Base-by-base conservation (phyloP, 2,888 invertebrate genomes). In the Linnaemya vulpina region DNA sequence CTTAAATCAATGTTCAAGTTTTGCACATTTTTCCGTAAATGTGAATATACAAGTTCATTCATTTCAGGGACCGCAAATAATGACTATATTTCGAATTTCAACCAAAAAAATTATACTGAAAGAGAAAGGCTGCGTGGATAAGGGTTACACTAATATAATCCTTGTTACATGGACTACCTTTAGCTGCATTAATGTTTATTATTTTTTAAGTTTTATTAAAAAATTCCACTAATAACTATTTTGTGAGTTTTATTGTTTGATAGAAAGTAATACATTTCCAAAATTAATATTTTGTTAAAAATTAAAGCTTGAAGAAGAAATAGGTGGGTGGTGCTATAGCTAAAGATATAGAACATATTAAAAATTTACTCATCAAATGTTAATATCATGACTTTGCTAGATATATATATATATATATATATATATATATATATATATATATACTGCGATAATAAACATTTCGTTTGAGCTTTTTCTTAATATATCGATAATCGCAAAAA, bases 21-120 rank as follows among this genome's bases (percentile, higher is more conserved):
- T 53, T 22, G 10, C 13, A 22, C 11, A 53, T 13, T 53, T 22
- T 49, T 9, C 49, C 2, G 13, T 8, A 35, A 58, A 58, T 30
- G 53, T 25, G 53, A 53, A 20, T 53, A 10, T 53, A 25, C 25
- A 55, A 30, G 46, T 46, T n/a, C n/a, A 46, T n/a, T 20, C 51
- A 51, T 49, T 17, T 53, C 20, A 53, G 53, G 22, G 53, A 53
- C 53, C 49, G 17, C 49, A 49, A 49, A 49, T 49, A 49, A 49
- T 49, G 49, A 49, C 17, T 17, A 49, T 49, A 17, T 49, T 17
- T 9, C 49, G 13, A 49, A 49, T 49, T 49, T 49, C 13, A 49
- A 49, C 17, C 13, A 49, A 49, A 20, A 20, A 49, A 49, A 49
- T 49, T 17, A 9, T 20, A 49, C 49, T 49, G 13, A 49, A 49